These are phyloP conservation scores for Tipula confusa DNA, from an alignment of 2,888 invertebrate species.

Conservation along the genomic window DNA sequence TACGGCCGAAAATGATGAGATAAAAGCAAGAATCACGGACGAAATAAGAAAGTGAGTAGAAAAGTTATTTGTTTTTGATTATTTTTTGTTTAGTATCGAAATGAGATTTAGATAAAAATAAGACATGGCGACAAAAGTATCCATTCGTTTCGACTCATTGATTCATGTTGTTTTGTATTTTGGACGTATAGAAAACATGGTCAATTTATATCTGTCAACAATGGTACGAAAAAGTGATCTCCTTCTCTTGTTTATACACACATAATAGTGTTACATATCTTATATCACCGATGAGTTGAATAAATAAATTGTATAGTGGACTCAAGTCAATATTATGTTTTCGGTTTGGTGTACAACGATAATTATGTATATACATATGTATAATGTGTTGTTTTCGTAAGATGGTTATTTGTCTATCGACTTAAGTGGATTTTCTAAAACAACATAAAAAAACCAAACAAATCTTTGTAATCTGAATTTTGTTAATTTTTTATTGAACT, in stretches of 20 bases:
- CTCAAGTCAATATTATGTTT: background rate
- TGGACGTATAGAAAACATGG: background rate
- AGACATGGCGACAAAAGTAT: background rate
- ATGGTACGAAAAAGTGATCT: background rate
- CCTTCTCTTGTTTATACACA: background rate
- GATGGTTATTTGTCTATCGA: constrained; percentile 12
- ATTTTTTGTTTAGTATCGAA: too few relatives aligned
- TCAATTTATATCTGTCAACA: background rate
- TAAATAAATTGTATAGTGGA: background rate
- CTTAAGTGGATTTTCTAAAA: background rate
- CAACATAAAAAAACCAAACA: background rate
- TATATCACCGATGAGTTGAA: background rate
- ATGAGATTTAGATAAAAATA: too few relatives aligned
- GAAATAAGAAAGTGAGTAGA: constrained; percentile 37
- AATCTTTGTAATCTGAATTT: background rate
- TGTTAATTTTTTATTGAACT: background rate
- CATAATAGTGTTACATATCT: background rate
- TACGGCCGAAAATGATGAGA: constrained; percentile 35
- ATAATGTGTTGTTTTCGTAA: background rate
- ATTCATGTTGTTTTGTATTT: background rate
- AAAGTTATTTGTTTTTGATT: background rate
- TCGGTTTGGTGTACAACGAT: background rate
- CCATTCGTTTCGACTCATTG: background rate
- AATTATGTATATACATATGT: too few relatives aligned
- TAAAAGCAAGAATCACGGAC: constrained; percentile 37